phyloP scores from a whole-genome alignment of 1,140 invertebrate genomes.

The fruit fly (Drosophila melanogaster) region DNA sequence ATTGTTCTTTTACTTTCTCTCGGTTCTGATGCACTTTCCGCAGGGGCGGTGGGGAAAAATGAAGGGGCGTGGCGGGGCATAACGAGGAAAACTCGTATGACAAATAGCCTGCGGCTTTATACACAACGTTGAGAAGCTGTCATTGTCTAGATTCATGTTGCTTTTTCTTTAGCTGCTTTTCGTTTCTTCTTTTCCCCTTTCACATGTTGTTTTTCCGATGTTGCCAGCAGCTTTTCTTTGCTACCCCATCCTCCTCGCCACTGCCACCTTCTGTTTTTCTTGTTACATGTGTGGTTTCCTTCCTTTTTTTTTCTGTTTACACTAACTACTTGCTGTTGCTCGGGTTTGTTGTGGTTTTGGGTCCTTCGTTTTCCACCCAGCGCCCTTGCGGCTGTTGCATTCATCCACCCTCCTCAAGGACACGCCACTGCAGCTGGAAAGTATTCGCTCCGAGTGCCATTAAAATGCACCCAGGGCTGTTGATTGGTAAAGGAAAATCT shows the following conservation, averaged over 20 bases:
- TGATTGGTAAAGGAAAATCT: conserved; percentile 63
- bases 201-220: conserved; percentile 37
- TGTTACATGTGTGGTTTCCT: conserved; percentile 20
- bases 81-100: conserved; percentile 62
- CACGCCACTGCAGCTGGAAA: conserved; percentile 31
- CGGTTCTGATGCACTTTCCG: conserved; percentile 29
- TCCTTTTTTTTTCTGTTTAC: conserved; percentile 32
- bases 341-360: conserved; percentile 45
- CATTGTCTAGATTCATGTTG: conserved; percentile 68
- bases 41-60: not conserved
- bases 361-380: not conserved
- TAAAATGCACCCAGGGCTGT: conserved; percentile 65
- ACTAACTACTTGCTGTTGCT: conserved; percentile 49
- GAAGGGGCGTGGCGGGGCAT: conserved; percentile 4
- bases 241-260: not conserved
- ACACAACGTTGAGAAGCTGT: conserved; percentile 67
- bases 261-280: conserved; percentile 11
- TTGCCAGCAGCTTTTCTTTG: conserved; percentile 32
- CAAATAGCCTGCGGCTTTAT: conserved; percentile 66
- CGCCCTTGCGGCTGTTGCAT: conserved; percentile 11
- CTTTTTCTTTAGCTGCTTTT: conserved; percentile 37
- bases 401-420: conserved; percentile 25
- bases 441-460: conserved; percentile 47
- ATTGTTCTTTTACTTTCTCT: conserved; percentile 43
- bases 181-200: conserved; percentile 16